Percentiles rank a stretch among this genome's conserved stretches.
These are phyloP conservation scores for Dromiciops gliroides DNA, from an alignment of 2,113 vertebrate species.

Conservation along the genomic window DNA sequence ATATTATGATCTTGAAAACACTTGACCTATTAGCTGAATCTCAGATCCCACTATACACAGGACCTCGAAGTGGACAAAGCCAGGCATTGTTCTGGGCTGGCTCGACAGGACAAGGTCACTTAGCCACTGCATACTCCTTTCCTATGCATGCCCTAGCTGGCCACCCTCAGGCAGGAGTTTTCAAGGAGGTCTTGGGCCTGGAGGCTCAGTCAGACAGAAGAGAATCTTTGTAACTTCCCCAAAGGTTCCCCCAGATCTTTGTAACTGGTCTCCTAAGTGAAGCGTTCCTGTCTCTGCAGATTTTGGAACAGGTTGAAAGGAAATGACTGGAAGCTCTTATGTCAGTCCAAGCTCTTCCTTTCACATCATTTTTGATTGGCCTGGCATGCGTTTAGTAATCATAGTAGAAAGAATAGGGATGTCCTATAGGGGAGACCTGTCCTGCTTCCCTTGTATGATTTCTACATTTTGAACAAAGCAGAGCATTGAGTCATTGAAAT, in stretches of 20 bases:
- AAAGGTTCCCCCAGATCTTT: too few relatives aligned
- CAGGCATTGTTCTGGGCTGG: neutral
- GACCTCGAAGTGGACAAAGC: conserved; percentile 30
- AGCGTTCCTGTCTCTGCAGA: conserved; percentile 17
- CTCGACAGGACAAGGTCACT: conserved; percentile 16
- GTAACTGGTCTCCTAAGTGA: neutral
- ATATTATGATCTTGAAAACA: conserved; percentile 20
- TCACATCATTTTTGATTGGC: neutral
- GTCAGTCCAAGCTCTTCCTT: conserved; percentile 10
- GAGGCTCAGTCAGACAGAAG: neutral
- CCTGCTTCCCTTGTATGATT: neutral
- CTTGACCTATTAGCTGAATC: neutral
- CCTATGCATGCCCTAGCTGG: neutral
- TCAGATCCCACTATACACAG: neutral
- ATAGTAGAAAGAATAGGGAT: conserved; percentile 10
- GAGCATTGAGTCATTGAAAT: conserved; percentile 17
- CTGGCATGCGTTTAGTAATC: conserved; percentile 33
- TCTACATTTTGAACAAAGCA: conserved; percentile 53
- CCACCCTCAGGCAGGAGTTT: neutral
- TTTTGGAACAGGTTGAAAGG: conserved; percentile 30
- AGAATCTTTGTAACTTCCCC: conserved; percentile 18
- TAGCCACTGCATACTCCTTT: neutral
- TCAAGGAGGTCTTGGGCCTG: conserved; percentile 13
- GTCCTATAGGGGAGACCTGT: neutral
- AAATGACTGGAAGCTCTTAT: neutral